Evolutionary conservation across 35 echinoderm and acorn worm genomes (phyloP).

Genomic region (Stichopus chloronotus): DNA sequence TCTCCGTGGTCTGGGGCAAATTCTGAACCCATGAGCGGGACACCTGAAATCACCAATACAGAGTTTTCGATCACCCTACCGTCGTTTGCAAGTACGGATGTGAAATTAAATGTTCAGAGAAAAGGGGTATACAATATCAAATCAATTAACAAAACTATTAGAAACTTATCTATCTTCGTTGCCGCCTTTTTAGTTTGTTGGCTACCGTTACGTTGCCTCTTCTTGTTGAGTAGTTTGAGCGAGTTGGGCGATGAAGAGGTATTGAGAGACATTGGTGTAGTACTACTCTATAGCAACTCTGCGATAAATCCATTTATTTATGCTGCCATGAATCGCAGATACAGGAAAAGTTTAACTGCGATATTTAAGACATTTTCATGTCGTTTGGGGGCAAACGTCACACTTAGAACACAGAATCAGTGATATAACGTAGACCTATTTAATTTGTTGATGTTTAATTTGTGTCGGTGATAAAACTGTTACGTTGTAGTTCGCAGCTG

Average conservation of each 20-base stretch:
- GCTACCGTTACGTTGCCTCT: not conserved
- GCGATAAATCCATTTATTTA: constrained; percentile 27
- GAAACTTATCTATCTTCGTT: not conserved
- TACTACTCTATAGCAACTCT: not conserved
- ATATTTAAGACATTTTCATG: not conserved
- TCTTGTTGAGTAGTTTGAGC: too few species aligned
- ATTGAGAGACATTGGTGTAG: not conserved
- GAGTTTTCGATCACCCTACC: too few species aligned
- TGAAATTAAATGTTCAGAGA: not conserved
- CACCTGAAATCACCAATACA: too few species aligned
- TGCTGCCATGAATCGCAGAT: not conserved
- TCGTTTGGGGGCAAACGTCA: not conserved
- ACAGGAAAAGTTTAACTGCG: not conserved
- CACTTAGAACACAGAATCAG: too few species aligned
- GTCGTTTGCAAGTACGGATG: too few species aligned
- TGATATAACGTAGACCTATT: too few species aligned
- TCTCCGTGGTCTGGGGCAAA: too few species aligned
- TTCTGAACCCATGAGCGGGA: too few species aligned
- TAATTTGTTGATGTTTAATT: too few species aligned
- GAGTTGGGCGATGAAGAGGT: not conserved
- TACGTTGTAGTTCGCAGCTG: too few species aligned
- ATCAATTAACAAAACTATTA: not conserved
- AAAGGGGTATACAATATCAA: not conserved
- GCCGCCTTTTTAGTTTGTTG: constrained; percentile 4
- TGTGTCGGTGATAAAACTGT: too few species aligned